These are phyloP conservation scores for Himalopsyche anomala DNA, from an alignment of 2,888 invertebrate species.

Conservation along the genomic window DNA sequence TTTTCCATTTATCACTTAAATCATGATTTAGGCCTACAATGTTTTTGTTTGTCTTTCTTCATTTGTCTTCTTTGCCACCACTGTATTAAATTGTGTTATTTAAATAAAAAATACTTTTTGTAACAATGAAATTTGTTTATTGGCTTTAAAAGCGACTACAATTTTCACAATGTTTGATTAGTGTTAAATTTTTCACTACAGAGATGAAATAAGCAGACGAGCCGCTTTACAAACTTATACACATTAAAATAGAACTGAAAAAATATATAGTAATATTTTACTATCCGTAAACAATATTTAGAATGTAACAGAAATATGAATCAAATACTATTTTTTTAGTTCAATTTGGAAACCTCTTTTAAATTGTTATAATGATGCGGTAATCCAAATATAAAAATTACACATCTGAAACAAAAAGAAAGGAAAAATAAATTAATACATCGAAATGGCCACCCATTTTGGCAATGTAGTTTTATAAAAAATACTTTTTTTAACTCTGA, in stretches of 20 bases:
- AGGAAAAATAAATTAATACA: slow-evolving; percentile 54
- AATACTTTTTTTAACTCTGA: background rate
- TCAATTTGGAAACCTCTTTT: slow-evolving; percentile 40
- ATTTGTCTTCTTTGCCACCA: background rate
- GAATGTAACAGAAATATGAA: background rate
- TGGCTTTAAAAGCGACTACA: slow-evolving; percentile 8
- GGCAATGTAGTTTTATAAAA: slow-evolving; percentile 3
- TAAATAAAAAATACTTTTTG: slow-evolving; percentile 27
- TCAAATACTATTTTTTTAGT: slow-evolving; percentile 8
- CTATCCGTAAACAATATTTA: background rate
- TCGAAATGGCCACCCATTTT: slow-evolving; percentile 28
- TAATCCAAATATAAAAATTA: slow-evolving; percentile 54
- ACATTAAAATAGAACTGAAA: background rate
- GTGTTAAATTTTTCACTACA: slow-evolving; percentile 5
- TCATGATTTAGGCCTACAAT: background rate
- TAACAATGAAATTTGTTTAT: slow-evolving; percentile 22
- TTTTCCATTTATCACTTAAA: background rate
- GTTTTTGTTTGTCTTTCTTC: background rate
- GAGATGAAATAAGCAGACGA: background rate
- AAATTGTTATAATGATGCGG: slow-evolving; percentile 1
- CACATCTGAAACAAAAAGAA: slow-evolving; percentile 61
- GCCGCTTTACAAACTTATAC: background rate
- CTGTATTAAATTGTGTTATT: background rate
- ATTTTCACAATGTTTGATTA: slow-evolving; percentile 2
- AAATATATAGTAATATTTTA: slow-evolving; percentile 11